Base-by-base conservation (phyloP, 2,113 vertebrate genomes). In the Tylochromis polylepis region DNA sequence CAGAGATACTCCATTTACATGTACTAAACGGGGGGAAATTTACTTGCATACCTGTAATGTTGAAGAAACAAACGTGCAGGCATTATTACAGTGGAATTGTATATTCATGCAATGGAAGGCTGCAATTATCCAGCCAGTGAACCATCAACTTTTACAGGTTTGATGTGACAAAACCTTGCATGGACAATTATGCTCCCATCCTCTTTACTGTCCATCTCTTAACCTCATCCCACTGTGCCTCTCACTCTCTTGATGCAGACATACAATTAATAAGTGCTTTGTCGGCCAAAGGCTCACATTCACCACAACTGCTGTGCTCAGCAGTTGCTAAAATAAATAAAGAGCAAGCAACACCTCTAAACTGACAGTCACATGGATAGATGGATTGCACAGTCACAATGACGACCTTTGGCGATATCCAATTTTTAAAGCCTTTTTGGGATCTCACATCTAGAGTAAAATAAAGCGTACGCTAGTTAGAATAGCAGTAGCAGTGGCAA, bases 231-330 rank as follows among this genome's bases (percentile, higher is more conserved):
- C 84, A 11, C 81, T 65, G 77, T 85, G 31, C 87, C 87, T 92
- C 79, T 87, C 79, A 43, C 84, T 87, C 79, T 87, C 82, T 88
- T 58, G 56, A 91, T 88, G 87, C 91, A 84, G 87, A 51, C 85
- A 87, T 82, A 94, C 90, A 88, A 91, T 93, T 95, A 92, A 94
- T 95, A 94, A 92, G 90, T 12, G 90, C 84, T 87, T 94, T 88
- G 80, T 91, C 65, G 87, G 78, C 87, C 29, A 65, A 77, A 82
- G 92, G 85, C 84, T 94, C 77, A 87, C 79, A 89, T 86, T 90
- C 83, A 91, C 85, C 87, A 91, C 82, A 81, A 89, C 55, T 94
- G 94, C 94, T 93, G 90, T 58, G 60, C 88, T 95, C 91, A 94
- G 95, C 95, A 94, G 87, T 93, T 89, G 87, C 67, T 89, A 70